Evolutionary conservation across 2,113 vertebrate species (phyloP), one percentile per base, ranked within the genome.

Genomic region (Amphiprion percula): DNA sequence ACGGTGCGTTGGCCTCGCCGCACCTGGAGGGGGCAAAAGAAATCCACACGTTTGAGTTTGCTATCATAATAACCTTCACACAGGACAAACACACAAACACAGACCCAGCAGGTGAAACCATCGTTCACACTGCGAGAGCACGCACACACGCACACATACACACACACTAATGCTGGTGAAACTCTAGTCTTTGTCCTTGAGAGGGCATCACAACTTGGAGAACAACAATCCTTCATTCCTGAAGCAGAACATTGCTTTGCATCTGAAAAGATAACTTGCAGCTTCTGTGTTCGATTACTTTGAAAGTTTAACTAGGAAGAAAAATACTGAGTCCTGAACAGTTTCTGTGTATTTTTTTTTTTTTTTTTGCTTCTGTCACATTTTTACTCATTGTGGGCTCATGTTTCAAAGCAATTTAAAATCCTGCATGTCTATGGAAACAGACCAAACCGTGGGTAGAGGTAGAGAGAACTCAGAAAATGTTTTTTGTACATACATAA

Each of bases 1-100:
- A 98, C 96, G 0, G 97, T 98, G 83, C 95, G 96, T 52, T 96
- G 96, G 55, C 94, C 94, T 71, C 96, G 94, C 68, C 96, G 95
- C 72, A 97, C 96, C 98, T 99, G 90, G 4, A 70, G 66, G 70
- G 15, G 58, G 62, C 17, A 55, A 67, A 59, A 75, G 54, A 85
- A 55, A 72, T 0, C 37, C 65, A 68, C 41, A 23, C 30, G 0
- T 60, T 52, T 76, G 15, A 67, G 54, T 28, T 0, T 0, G 3
- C 15, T 30, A 61, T 75, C 63, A 78, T 52, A 65, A 56, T 87
- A 69, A 88, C 87, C 84, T 91, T 89, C 84, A 83, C 44, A 68
- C 44, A 83, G 77, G 68, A 63, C 72, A 61, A 47, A 64, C 2
- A 52, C 52, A 64, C 23, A 75, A 24, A 63, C 26, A 50, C 68